Evolutionary conservation across 2,797 vertebrate genomes (phyloP).

Genomic region (Coranthus polyacanthus): DNA sequence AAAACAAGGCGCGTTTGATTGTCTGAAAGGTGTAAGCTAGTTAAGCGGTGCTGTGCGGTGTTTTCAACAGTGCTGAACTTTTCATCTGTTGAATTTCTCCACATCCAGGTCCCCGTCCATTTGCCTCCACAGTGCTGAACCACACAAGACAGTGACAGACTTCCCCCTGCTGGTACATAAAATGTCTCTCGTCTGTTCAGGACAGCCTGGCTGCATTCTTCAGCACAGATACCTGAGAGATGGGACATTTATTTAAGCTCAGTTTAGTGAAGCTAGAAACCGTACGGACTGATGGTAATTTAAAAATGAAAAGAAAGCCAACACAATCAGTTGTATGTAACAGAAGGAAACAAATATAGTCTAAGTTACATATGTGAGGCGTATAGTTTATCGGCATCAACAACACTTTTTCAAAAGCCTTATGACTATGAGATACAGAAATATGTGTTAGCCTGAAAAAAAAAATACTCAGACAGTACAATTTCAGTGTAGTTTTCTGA

Average conservation of each 20-base stretch:
- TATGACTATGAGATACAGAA: too few species aligned
- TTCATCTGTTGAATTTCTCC: neutral
- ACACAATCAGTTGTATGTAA: too few species aligned
- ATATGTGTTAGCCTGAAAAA: too few species aligned
- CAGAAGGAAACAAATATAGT: neutral
- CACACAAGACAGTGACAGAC: constrained; percentile 65
- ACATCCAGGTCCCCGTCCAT: constrained; percentile 69
- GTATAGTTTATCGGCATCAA: too few species aligned
- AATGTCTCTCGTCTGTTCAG: constrained; percentile 29
- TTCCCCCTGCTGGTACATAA: constrained; percentile 45
- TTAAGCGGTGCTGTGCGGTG: constrained; percentile 23
- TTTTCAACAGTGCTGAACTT: neutral
- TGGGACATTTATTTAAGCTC: neutral
- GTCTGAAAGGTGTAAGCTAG: neutral
- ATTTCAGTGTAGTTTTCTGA: too few species aligned
- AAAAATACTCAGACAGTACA: too few species aligned
- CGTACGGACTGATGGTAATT: too few species aligned
- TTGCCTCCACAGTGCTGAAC: constrained; percentile 72
- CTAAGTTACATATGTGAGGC: too few species aligned
- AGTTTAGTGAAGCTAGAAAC: neutral
- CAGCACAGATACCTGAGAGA: constrained; percentile 57
- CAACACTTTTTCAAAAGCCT: too few species aligned
- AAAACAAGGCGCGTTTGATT: constrained; percentile 48
- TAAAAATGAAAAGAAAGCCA: too few species aligned
- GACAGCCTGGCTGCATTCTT: constrained; percentile 28